Percentiles rank a stretch among this genome's conserved stretches.
Conservation (phyloP, 64 coral and sea anemone species). For the Trachythela sp. region DNA sequence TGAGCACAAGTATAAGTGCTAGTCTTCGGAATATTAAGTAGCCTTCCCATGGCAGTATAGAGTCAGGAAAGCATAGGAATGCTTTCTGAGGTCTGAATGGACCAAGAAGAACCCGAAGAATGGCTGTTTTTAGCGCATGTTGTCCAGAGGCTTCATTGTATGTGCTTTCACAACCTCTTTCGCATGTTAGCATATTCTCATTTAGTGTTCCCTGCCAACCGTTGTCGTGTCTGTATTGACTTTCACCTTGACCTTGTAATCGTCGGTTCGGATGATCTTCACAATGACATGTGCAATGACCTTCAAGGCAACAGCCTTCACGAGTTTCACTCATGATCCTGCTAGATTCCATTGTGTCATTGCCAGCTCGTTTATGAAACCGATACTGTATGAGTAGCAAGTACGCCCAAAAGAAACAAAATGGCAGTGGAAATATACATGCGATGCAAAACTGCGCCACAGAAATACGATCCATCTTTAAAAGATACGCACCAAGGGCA, state of each 20-base stretch:
- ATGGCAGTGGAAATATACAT: conserved; percentile 9
- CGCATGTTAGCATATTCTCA: background rate
- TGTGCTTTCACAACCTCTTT: background rate
- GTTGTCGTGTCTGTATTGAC: background rate
- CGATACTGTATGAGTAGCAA: background rate
- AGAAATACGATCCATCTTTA: background rate
- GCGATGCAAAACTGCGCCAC: background rate
- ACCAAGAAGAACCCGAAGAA: background rate
- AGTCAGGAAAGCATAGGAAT: background rate
- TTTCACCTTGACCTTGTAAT: background rate
- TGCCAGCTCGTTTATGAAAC: background rate
- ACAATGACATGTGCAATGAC: no score
- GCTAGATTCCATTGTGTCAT: background rate
- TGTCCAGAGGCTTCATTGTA: background rate
- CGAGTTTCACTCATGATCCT: background rate
- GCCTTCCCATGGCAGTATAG: background rate
- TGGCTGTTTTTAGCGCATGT: background rate
- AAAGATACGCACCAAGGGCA: background rate
- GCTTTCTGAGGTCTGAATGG: background rate
- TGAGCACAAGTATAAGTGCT: background rate
- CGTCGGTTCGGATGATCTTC: no score
- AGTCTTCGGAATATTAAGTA: background rate
- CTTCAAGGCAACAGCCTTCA: background rate
- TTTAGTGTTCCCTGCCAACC: background rate
- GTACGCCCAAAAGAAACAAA: background rate